Evolutionary conservation across 2,113 vertebrate species (phyloP), one percentile per base, ranked within the genome.

Genomic region (Aegotheles bennettii): DNA sequence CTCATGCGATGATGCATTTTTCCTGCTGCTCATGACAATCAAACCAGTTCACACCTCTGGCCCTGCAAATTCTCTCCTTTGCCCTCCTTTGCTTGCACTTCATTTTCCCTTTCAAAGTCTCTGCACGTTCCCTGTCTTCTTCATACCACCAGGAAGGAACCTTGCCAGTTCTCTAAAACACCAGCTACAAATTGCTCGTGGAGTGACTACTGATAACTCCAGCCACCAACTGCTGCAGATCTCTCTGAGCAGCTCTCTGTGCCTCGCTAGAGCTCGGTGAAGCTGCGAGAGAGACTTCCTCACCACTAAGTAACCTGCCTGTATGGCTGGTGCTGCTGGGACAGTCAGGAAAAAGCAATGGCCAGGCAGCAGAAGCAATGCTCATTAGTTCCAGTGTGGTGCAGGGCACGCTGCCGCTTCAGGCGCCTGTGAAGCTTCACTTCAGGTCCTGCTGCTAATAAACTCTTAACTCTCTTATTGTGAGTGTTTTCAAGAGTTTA

Each of bases 261-360:
- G 71, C 12, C 35, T 54, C 0, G 0, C 26, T 7, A 40, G 36
- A 88, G 51, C 26, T 56, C 40, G 11, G 53, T 8, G 40, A 68
- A 38, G 26, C 1, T 42, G 42, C 0, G 1, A 13, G 36, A 29
- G 1, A 13, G 36, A 29, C 6, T 28, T 89, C 48, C 61, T 53
- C 48, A 25, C 12, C 16, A 1, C 1, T 1, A 16, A 14, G 5
- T 16, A 7, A 33, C 15, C 56, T 68, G n/a, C 43, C 38, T 0
- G 0, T 5, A 12, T 6, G 5, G 24, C 48, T 59, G 47, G 8
- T 50, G 43, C 70, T 40, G 38, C 25, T 35, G 59, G 53, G 48
- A 31, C 47, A 67, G 54, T 10, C 16, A 51, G 54, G 43, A 19
- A 82, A 13, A 54, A 57, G 54, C 60, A 69, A 21, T 16, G 40